Evolutionary conservation across 2,888 invertebrate species (phyloP).

Genomic region (Mythimna lalbum): DNA sequence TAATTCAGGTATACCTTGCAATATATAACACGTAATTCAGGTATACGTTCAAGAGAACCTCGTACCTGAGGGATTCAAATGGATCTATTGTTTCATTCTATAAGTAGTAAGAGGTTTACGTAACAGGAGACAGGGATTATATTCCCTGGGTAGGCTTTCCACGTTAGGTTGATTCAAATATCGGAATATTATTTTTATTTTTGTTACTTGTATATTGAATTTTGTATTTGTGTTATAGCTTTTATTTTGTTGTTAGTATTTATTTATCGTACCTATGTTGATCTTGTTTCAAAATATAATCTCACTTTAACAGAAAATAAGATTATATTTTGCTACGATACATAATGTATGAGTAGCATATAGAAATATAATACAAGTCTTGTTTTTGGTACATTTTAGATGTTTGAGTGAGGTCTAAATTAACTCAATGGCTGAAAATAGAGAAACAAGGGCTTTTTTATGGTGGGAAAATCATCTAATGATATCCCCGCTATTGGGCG

Average conservation of each 20-base stretch:
- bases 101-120: constrained; percentile 40
- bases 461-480: too few species aligned
- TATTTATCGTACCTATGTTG: neutral
- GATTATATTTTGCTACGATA: too few species aligned
- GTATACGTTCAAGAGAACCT: constrained; percentile 40
- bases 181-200: neutral
- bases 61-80: constrained; percentile 48
- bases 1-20: constrained; percentile 58
- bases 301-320: too few species aligned
- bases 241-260: neutral
- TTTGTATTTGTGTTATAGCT: neutral
- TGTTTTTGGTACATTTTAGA: too few species aligned
- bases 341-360: too few species aligned
- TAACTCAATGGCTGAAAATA: too few species aligned
- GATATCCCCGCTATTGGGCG: too few species aligned
- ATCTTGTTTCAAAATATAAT: neutral
- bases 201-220: constrained; percentile 14
- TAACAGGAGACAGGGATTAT: constrained; percentile 39
- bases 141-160: constrained; percentile 21
- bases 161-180: constrained; percentile 4
- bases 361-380: too few species aligned
- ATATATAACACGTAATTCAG: constrained; percentile 36
- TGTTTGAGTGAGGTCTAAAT: too few species aligned
- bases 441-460: too few species aligned
- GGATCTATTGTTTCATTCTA: constrained; percentile 53